Evolutionary conservation across 2,113 vertebrate genomes (phyloP).

Genomic region (Theristicus caerulescens): DNA sequence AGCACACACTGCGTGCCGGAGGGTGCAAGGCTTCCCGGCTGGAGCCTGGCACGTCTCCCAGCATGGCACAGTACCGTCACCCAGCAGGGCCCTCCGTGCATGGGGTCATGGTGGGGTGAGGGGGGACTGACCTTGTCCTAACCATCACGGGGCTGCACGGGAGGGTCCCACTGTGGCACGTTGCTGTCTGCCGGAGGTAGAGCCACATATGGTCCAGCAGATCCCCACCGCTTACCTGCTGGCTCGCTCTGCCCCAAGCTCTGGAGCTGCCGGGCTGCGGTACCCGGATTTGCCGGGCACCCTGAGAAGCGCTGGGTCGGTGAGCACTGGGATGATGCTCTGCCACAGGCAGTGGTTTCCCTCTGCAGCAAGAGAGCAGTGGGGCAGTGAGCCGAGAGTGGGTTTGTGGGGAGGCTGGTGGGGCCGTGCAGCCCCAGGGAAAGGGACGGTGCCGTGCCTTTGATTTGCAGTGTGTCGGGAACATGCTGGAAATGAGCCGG

Average conservation of each 20-base stretch:
- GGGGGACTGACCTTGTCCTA: neutral
- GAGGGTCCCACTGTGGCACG: neutral
- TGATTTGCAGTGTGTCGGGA: fast-evolving
- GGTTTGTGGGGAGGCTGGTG: fast-evolving
- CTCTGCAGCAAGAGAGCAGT: neutral
- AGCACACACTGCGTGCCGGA: neutral
- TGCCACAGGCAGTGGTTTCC: neutral
- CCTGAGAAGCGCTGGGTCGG: fast-evolving
- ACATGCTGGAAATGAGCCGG: neutral
- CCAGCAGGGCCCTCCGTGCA: neutral
- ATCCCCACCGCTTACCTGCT: neutral
- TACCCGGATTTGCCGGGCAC: neutral
- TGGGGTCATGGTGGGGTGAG: neutral
- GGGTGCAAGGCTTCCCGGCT: neutral
- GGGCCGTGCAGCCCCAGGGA: neutral
- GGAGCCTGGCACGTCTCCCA: neutral
- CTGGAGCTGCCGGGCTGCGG: neutral
- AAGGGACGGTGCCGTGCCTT: fast-evolving
- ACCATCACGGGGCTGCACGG: fast-evolving
- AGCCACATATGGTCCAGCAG: neutral
- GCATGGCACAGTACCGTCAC: neutral
- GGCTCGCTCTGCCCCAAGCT: neutral
- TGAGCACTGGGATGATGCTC: neutral
- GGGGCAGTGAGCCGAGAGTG: fast-evolving
- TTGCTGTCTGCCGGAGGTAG: neutral